Base-by-base conservation (phyloP, 2,113 vertebrate genomes). In the Coregonus clupeaformis region DNA sequence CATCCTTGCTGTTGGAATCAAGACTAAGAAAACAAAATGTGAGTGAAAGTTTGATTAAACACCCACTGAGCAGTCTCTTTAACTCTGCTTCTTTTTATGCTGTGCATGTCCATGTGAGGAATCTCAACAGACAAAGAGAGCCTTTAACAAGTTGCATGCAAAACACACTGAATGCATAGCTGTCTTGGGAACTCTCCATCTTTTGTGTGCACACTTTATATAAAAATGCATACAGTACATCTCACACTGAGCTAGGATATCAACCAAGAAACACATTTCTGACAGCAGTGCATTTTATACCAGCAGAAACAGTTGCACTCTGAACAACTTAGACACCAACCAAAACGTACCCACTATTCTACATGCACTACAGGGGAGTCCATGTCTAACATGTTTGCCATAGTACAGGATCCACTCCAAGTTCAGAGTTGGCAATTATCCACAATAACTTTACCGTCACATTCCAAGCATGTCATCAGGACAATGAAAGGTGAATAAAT, bases 401-500 rank as follows among this genome's bases (percentile, higher is more conserved):
- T 2, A 75, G 67, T 68, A 42, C 76, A 82, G 66, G 75, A 82
- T 84, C 84, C 82, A 71, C 29, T 68, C 11, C 77, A 4, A 77
- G 71, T 30, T 62, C 72, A 82, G 27, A 78, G 36, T 42, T 73
- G 80, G 86, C 68, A 81, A 24, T 71, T 77, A 86, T 88, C 78
- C 82, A 72, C 75, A 83, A 81, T 86, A 81, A 89, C 78, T 89
- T 85, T 84, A 77, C 85, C 80, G 68, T 90, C 79, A 79, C 85
- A 87, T 88, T 93, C 91, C 91, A 87, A 86, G 73, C 85, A 80
- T 90, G 89, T 88, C 89, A 90, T 89, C 86, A 88, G 80, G 86
- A 93, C 89, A 90, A 90, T 86, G 89, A 92, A 91, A 94, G 93
- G 90, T 94, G 92, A 91, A 90, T 88, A 90, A 90, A 89, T 91